A percentile compares a stretch with the other conserved stretches of the same genome.
Evolutionary conservation across 2,888 invertebrate species (phyloP).

Genomic region (Ptychoptera contaminata): DNA sequence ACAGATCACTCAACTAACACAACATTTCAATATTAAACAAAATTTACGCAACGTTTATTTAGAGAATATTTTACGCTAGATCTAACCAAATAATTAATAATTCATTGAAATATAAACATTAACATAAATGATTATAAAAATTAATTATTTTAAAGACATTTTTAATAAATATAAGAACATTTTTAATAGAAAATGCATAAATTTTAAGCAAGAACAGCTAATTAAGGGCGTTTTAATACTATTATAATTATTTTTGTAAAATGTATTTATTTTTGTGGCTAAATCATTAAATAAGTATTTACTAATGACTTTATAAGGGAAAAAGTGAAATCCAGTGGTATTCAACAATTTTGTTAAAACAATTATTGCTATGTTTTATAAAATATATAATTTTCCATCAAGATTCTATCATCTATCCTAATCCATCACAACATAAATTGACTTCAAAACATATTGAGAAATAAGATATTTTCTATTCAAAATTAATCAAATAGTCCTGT

Average conservation of each 20-base stretch:
- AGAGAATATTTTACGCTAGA: slow-evolving; percentile 3
- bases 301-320: too few relatives aligned
- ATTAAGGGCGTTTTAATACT: background rate
- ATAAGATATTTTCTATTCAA: background rate
- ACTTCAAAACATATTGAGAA: background rate
- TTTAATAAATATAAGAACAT: too few relatives aligned
- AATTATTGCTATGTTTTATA: too few relatives aligned
- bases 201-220: background rate
- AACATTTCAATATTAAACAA: background rate
- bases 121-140: background rate
- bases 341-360: too few relatives aligned
- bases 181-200: too few relatives aligned
- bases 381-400: too few relatives aligned
- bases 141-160: background rate
- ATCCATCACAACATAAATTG: too few relatives aligned
- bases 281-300: too few relatives aligned
- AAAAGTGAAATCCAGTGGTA: too few relatives aligned
- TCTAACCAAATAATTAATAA: slow-evolving; percentile 4
- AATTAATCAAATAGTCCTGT: too few relatives aligned
- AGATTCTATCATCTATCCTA: too few relatives aligned
- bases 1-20: background rate
- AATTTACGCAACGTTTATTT: too few relatives aligned
- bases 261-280: background rate
- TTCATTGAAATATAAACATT: background rate
- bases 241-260: background rate